Evolutionary conservation across 2,797 vertebrate species (phyloP).

Genomic region (Oceanodroma leucorhoa): DNA sequence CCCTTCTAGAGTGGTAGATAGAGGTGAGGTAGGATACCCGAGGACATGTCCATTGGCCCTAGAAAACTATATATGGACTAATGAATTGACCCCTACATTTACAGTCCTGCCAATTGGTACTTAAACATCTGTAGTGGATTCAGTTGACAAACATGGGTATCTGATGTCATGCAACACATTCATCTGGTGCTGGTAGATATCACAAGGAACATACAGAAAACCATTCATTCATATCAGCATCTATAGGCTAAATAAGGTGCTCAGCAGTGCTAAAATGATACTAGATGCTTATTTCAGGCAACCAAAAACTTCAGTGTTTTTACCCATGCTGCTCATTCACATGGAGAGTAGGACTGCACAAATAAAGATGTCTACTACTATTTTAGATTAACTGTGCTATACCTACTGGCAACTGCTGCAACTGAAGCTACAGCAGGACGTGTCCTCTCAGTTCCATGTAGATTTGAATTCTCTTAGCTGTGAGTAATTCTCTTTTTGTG

Average conservation of each 20-base stretch:
- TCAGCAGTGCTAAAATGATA: not conserved
- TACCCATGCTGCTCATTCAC: not conserved
- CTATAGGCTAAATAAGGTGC: not conserved
- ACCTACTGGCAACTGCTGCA: not conserved
- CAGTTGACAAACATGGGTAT: not conserved
- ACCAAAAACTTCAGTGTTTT: not conserved
- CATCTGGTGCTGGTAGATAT: fast-evolving
- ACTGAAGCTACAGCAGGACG: not conserved
- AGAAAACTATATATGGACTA: not conserved
- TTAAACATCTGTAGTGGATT: not conserved
- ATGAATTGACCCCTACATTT: not conserved
- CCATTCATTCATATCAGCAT: not conserved
- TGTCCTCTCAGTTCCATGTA: not conserved
- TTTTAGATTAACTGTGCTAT: not conserved
- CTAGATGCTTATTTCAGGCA: not conserved
- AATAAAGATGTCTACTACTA: not conserved
- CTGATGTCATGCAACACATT: not conserved
- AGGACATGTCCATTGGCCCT: not conserved
- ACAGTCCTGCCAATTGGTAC: not conserved
- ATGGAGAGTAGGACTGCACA: not conserved
- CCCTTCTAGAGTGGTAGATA: not conserved
- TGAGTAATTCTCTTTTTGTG: not conserved
- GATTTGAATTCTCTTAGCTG: not conserved
- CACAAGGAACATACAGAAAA: not conserved
- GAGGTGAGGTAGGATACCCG: not conserved